Base-by-base conservation (phyloP, 2,113 vertebrate genomes). In the Megaptera novaeangliae region DNA sequence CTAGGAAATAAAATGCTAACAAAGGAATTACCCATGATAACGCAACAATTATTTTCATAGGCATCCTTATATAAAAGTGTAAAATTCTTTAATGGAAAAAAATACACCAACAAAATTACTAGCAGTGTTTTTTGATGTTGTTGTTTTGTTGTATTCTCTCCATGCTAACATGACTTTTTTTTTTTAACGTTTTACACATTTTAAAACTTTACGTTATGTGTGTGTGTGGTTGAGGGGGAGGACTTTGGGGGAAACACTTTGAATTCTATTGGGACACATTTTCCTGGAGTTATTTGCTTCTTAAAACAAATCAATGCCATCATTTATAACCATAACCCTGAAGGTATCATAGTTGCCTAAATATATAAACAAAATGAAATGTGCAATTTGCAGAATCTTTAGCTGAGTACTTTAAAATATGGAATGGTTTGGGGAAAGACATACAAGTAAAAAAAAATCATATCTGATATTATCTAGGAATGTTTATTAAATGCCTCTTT, bases 291-390 rank as follows among this genome's bases (percentile, higher is more conserved):
- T 95, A 88, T 91, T 91, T 97, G 93, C 52, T 85, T 96, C 77
- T 93, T 94, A 72, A 96, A 91, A 86, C 7, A 96, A 97, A 46
- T 94, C 77, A 64, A 3, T 88, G 57, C 46, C 55, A n/a, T 94
- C 93, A 94, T 95, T 97, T 97, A 95, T 94, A 88, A 94, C 61
- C 88, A 93, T 96, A 94, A 97, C 91, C 96, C 95, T 11, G 55
- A 97, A 97, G 96, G 95, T 88, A 97, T 88, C 77, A 44, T 91
- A 36, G 85, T 94, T 82, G 29, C 88, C 88, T 91, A 94, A 97
- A 93, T 82, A 82, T 39, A 92, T 78, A 96, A 94, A 88, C 91
- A 57, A 94, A 97, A 97, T 91, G 88, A 95, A 97, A 97, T 63
- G 77, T 88, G 87, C 61, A 85, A 88, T 97, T 94, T 95, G 59